phyloP scores from a whole-genome alignment of 2,888 invertebrate species.

The Cancer borealis region DNA sequence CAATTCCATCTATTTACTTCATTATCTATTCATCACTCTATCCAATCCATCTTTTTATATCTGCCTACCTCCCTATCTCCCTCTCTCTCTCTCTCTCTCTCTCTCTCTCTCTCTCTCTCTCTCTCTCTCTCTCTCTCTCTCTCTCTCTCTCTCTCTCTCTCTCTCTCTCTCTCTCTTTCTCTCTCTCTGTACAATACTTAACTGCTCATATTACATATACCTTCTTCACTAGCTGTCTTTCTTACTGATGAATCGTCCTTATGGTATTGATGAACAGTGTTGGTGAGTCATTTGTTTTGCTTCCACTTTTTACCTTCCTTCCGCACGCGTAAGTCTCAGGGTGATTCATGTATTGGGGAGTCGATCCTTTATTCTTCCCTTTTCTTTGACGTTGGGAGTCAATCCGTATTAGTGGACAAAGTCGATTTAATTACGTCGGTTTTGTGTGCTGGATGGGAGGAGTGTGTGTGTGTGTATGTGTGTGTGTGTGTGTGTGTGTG shows the following conservation, averaged over 20 bases:
- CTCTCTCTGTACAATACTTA: background rate
- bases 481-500: background rate
- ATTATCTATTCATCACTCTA: background rate
- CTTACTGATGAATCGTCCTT: background rate
- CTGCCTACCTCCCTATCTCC: background rate
- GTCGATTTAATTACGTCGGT: background rate
- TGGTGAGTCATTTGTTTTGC: background rate
- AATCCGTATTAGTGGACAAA: background rate
- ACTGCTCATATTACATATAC: background rate
- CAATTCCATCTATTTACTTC: background rate
- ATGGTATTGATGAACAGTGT: too few species aligned
- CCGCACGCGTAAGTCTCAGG: background rate
- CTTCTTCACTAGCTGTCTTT: background rate
- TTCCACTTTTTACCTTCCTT: background rate
- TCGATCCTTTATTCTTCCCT: background rate
- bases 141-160: background rate
- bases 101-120: background rate
- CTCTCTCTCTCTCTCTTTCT: background rate
- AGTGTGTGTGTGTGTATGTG: background rate
- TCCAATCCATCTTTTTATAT: background rate
- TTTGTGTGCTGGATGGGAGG: background rate
- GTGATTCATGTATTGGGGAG: background rate
- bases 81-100: background rate
- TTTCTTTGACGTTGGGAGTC: background rate
- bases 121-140: background rate